These are phyloP conservation scores for Sander lucioperca DNA, from an alignment of 2,113 vertebrate species.

Conservation along the genomic window DNA sequence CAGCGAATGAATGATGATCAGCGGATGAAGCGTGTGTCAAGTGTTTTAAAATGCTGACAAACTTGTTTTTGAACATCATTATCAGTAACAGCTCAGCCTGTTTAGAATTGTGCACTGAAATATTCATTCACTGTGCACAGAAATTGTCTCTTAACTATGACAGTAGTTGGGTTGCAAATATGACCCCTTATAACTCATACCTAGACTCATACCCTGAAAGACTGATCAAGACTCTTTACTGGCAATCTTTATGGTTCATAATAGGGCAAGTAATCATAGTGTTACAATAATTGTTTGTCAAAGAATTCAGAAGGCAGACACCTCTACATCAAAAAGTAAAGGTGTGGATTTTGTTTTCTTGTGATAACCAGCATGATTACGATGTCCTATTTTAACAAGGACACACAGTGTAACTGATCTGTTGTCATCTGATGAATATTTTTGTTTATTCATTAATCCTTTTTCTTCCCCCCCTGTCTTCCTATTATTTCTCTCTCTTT, in stretches of 20 bases:
- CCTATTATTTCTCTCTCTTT: background rate
- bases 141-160: background rate
- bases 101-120: background rate
- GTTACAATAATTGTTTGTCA: background rate
- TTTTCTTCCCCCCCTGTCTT: background rate
- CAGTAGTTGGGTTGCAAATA: background rate
- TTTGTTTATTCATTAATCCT: conserved; percentile 1
- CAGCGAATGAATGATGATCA: no score
- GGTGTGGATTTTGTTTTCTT: background rate
- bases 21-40: background rate
- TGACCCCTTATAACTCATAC: background rate
- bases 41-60: conserved; percentile 9
- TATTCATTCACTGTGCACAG: background rate
- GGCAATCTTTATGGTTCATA: background rate
- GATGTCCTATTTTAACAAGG: background rate
- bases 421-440: background rate
- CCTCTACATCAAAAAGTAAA: background rate
- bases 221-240: background rate
- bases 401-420: background rate
- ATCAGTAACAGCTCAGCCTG: background rate
- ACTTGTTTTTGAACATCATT: conserved; percentile 4
- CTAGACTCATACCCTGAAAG: background rate
- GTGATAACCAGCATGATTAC: background rate
- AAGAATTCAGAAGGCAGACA: background rate
- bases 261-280: background rate